Evolutionary conservation across 2,113 vertebrate genomes (phyloP), one percentile per base, ranked within the genome.

Genomic region (Ctenodactylus gundi): DNA sequence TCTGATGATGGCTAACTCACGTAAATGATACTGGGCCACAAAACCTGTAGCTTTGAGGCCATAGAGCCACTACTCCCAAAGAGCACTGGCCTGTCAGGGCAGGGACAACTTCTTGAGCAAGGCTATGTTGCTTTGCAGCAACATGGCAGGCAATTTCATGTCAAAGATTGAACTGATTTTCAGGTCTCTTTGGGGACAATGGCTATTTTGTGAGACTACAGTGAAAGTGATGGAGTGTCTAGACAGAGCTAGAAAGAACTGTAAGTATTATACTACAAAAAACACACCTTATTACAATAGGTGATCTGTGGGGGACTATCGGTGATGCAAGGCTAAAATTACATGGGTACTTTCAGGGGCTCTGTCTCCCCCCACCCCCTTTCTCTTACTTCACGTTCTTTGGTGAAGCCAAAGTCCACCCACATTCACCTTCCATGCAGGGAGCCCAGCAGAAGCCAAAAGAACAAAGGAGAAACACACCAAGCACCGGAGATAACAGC

Each of bases 361-460:
- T 51, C 75, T 1, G 1, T 36, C 64, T 18, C 12, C 0, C 0
- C 36, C 0, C 10, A 8, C 0, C 0, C 36, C 0, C 10, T 10
- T 2, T 21, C 36, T 60, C 51, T 13, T 15, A 6, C 25, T 1
- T 9, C 60, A 1, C 0, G 15, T 11, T 44, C 58, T 80, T 73
- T 53, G 4, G 46, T 29, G 51, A 62, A 62, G 41, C 51, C 34
- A 31, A 21, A 9, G 10, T n/a, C 53, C 51, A 70, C 51, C 23
- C 83, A 14, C 27, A 68, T n/a, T 17, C 10, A 39, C 49, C 68
- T 31, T 49, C 46, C 13, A 39, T 39, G 39, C 75, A 41, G 10
- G 23, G 14, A 72, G 29, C 53, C 21, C 65, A 20, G 57, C 31
- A 73, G 67, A 68, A 55, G 3, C 34, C 34, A 36, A 10, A n/a